Base-by-base conservation (phyloP, 2,888 invertebrate genomes). In the Brachylomia viminalis region DNA sequence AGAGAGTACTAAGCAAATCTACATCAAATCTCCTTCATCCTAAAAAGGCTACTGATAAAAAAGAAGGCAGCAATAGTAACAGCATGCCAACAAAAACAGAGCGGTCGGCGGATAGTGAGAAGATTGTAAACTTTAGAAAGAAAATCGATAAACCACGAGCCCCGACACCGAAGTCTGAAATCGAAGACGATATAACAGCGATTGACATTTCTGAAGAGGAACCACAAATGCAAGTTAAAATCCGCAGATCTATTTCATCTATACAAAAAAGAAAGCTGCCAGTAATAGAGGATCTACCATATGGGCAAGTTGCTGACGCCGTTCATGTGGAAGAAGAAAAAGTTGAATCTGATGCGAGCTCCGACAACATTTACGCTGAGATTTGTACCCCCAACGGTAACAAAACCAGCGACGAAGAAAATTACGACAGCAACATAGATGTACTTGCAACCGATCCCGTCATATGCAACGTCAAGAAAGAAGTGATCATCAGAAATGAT, bases 351-450 rank as follows among this genome's bases (percentile, higher is more conserved):
- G 96, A 96, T 81, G 91, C 94, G 6, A 94, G 94, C 82, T 95
- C 95, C 52, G 98, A 98, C 88, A 98, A 98, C 87, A 98, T 98
- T 87, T 98, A 98, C 90, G 97, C 98, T 69, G 98, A 98, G 93
- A 98, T 98, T 77, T 98, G 97, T 84, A 90, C 95, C 61, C 95
- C 96, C 2, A 94, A 93, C 68, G 92, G 91, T 4, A 92, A 92
- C 77, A 96, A 95, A 89, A 86, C 87, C 23, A 93, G 91, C 68
- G 96, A 96, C 30, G 96, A 96, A 82, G 96, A 96, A 84, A 88
- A 79, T 75, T 96, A 96, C 70, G 96, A 96, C 68, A 95, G 91
- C 74, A 95, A 94, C 75, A 92, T 95, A 75, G 96, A 96, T 71
- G 92, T 96, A 0, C 85, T 96, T 83, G 96, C 96, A 17, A 96